Percentiles rank a stretch among this genome's conserved stretches.
Evolutionary conservation across 2,888 invertebrate genomes (phyloP).

Genomic region (Aradus depressus): DNA sequence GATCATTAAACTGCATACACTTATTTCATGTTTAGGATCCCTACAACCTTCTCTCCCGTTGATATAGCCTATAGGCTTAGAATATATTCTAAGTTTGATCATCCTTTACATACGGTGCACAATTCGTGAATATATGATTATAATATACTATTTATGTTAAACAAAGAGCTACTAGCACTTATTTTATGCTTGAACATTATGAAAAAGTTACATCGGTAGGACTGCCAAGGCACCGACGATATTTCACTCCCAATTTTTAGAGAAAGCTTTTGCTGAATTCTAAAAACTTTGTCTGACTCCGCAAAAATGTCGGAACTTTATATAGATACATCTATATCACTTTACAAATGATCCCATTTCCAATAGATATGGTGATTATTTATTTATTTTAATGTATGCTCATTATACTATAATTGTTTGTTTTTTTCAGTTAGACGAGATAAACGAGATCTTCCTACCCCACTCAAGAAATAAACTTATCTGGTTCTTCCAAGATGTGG

Average conservation of each 20-base stretch:
- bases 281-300: background rate
- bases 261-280: background rate
- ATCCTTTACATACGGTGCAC: too few relatives aligned
- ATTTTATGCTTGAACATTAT: too few relatives aligned
- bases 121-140: too few relatives aligned
- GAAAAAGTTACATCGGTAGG: too few relatives aligned
- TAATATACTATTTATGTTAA: too few relatives aligned
- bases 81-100: too few relatives aligned
- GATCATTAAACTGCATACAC: too few relatives aligned
- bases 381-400: background rate
- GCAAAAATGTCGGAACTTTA: background rate
- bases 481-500: constrained; percentile 82
- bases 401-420: background rate
- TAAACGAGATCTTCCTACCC: constrained; percentile 73
- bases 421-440: constrained; percentile 61
- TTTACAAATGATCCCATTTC: background rate
- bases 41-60: too few relatives aligned
- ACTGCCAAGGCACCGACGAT: too few relatives aligned
- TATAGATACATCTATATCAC: background rate
- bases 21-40: too few relatives aligned
- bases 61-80: too few relatives aligned
- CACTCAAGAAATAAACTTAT: constrained; percentile 74
- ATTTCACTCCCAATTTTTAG: background rate
- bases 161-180: too few relatives aligned
- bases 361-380: background rate